A percentile compares a stretch with the other conserved stretches of the same genome.
phyloP scores from a whole-genome alignment of 2,888 invertebrate species.

The Artemia sinica region DNA sequence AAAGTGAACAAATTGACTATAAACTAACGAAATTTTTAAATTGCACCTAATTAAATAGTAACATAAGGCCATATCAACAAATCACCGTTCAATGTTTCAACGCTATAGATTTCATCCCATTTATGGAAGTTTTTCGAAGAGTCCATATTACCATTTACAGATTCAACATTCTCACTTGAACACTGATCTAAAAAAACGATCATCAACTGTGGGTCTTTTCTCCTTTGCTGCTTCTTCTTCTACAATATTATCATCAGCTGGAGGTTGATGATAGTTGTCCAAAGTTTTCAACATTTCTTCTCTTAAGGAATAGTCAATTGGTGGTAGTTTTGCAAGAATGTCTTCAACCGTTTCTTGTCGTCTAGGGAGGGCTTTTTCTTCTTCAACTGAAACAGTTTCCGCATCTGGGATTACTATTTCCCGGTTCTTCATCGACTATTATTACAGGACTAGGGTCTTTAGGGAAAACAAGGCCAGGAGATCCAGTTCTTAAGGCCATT shows the following conservation, averaged over 20 bases:
- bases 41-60: slow-evolving; percentile 58
- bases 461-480: slow-evolving; percentile 20
- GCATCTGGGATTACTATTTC: slow-evolving; percentile 48
- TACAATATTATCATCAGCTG: slow-evolving; percentile 11
- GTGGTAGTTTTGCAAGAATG: slow-evolving; percentile 47
- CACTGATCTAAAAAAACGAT: slow-evolving; percentile 29
- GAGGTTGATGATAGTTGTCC: slow-evolving; percentile 19
- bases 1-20: too few species aligned
- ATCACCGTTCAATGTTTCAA: slow-evolving; percentile 54
- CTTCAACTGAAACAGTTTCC: slow-evolving; percentile 39
- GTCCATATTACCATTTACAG: slow-evolving; percentile 38
- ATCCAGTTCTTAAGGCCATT: slow-evolving; percentile 31
- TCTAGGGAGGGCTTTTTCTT: slow-evolving; percentile 17
- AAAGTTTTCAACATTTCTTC: slow-evolving; percentile 28
- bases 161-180: slow-evolving; percentile 31
- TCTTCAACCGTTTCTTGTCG: slow-evolving; percentile 38
- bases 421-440: slow-evolving; percentile 40
- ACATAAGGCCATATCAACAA: slow-evolving; percentile 86
- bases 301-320: slow-evolving; percentile 42
- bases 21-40: neutral
- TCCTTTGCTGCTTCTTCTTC: slow-evolving; percentile 18
- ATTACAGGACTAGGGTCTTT: slow-evolving; percentile 17
- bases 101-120: slow-evolving; percentile 73
- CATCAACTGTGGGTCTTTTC: slow-evolving; percentile 24
- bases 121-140: slow-evolving; percentile 49